A percentile compares a stretch with the other conserved stretches of the same genome.
Conservation (phyloP, 2,797 vertebrate species). For the Anas acuta region DNA sequence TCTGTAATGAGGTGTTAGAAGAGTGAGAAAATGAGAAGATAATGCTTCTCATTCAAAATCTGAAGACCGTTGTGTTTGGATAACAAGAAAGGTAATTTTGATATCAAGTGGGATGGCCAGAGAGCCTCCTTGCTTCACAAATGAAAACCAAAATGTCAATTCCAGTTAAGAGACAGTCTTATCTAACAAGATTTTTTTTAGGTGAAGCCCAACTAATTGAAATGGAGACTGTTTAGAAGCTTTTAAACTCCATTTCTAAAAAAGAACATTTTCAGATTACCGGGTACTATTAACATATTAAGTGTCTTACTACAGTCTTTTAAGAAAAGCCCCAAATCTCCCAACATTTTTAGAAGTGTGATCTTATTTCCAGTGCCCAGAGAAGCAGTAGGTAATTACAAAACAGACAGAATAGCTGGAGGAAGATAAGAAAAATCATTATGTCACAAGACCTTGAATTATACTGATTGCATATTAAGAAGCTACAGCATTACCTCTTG, state of each 20-base stretch:
- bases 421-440: constrained; percentile 53
- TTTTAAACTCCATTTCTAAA: not conserved
- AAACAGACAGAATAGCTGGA: constrained; percentile 19
- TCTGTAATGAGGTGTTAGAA: not conserved
- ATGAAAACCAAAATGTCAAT: not conserved
- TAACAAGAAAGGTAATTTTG: not conserved
- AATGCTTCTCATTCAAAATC: not conserved
- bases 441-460: constrained; percentile 3
- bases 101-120: not conserved
- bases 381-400: constrained; percentile 31
- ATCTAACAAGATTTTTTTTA: not conserved
- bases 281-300: not conserved
- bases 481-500: not conserved
- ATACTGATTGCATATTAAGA: not conserved
- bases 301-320: not conserved
- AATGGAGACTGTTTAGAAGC: not conserved
- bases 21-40: not conserved
- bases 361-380: constrained; percentile 11
- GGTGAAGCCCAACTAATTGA: not conserved
- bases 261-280: not conserved
- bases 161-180: not conserved
- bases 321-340: constrained; percentile 5
- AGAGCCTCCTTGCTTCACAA: not conserved
- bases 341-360: not conserved
- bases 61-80: not conserved